Conservation (phyloP, 2,888 invertebrate species). For the Sinotaia quadrata region DNA sequence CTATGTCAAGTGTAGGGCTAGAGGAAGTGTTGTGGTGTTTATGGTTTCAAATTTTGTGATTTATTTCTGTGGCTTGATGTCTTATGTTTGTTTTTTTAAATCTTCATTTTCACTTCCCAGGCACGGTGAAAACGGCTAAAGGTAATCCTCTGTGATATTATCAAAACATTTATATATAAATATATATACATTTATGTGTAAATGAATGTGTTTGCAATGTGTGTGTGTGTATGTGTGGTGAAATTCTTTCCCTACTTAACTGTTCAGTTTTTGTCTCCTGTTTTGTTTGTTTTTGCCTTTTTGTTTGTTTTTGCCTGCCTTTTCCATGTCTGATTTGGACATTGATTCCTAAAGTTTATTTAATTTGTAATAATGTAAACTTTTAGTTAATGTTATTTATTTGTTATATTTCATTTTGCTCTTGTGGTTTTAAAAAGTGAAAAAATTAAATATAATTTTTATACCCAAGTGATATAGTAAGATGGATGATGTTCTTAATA, state of each 20-base stretch:
- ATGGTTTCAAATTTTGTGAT: not conserved
- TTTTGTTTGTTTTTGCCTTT: not conserved
- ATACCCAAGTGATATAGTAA: no score
- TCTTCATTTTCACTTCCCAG: constrained; percentile 21
- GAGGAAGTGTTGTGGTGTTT: constrained; percentile 1
- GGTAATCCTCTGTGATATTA: not conserved
- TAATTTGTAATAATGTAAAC: no score
- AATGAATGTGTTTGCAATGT: constrained; percentile 13
- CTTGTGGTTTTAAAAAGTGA: no score
- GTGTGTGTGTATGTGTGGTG: constrained; percentile 15
- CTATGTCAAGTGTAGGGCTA: no score
- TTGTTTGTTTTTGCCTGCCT: not conserved
- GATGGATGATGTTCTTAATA: no score
- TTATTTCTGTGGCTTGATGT: constrained; percentile 16
- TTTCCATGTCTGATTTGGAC: no score
- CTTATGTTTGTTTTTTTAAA: constrained; percentile 14
- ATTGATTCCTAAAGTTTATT: no score
- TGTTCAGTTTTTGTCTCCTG: not conserved
- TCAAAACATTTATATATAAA: not conserved
- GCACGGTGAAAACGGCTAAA: constrained; percentile 8
- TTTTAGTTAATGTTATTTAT: no score
- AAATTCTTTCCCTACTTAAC: not conserved
- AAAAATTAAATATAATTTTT: no score
- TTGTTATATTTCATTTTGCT: no score
- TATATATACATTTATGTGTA: constrained; percentile 5